Evolutionary conservation across 2,113 vertebrate genomes (phyloP).

Genomic region (Fukomys damarensis): DNA sequence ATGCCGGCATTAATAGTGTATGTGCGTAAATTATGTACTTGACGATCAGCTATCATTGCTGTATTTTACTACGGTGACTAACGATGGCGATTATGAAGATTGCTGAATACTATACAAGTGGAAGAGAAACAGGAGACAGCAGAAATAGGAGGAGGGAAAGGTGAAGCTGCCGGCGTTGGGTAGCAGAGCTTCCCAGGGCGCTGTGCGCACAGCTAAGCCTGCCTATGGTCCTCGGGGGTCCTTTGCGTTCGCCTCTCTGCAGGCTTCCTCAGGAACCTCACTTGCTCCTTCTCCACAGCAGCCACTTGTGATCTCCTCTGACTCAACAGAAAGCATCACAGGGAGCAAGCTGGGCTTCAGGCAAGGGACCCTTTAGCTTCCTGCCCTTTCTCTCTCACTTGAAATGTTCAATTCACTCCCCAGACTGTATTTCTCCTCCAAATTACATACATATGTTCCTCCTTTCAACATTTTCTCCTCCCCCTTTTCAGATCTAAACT

Average conservation of each 20-base stretch:
- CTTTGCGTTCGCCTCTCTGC: neutral
- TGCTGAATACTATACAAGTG: too few species aligned
- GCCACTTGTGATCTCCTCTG: neutral
- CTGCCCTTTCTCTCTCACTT: neutral
- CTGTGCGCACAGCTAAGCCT: neutral
- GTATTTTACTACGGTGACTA: neutral
- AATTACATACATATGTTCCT: neutral
- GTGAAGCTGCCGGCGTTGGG: neutral
- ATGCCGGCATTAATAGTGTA: neutral
- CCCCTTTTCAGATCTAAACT: neutral
- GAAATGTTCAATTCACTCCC: neutral
- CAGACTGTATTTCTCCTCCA: neutral
- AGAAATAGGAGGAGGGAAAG: neutral
- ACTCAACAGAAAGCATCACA: neutral
- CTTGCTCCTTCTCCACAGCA: neutral
- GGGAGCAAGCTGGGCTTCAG: neutral
- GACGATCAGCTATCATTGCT: neutral
- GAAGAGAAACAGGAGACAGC: neutral
- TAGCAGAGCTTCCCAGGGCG: neutral
- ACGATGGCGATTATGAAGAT: neutral
- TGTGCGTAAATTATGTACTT: neutral
- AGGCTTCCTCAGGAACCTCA: neutral
- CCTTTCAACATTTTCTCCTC: neutral
- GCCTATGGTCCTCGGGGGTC: neutral
- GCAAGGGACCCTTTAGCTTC: neutral